Evolutionary conservation across 2,113 vertebrate species (phyloP).

Genomic region (Ellobius talpinus): DNA sequence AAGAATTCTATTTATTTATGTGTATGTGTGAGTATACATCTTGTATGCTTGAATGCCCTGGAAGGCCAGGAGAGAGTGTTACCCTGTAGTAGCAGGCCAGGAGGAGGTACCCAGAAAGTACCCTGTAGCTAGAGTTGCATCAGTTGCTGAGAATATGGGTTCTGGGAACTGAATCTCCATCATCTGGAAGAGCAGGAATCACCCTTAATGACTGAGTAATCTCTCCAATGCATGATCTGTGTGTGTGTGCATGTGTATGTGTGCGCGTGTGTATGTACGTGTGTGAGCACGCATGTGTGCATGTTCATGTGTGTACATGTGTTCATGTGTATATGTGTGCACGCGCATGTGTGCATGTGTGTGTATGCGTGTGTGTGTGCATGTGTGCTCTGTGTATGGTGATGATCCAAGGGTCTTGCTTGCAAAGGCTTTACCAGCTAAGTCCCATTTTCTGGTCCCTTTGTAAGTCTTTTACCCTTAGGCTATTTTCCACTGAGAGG

Average conservation of each 20-base stretch:
- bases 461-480: neutral
- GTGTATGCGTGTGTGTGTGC: neutral
- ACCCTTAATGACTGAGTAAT: neutral
- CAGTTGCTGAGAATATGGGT: neutral
- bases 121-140: neutral
- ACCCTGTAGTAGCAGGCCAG: no score
- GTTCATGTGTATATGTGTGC: neutral
- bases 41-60: neutral
- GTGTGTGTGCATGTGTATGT: neutral
- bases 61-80: neutral
- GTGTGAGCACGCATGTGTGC: rapidly evolving
- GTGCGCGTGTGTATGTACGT: neutral
- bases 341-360: neutral
- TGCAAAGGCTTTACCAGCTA: neutral
- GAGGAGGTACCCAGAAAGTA: no score
- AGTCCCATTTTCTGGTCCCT: neutral
- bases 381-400: neutral
- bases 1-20: neutral
- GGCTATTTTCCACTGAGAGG: neutral
- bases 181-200: neutral
- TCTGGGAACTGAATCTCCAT: neutral
- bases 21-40: neutral
- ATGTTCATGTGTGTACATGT: rapidly evolving
- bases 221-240: neutral
- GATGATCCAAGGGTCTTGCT: neutral